Conservation (phyloP, 2,797 vertebrate species). For the Malurus leucopterus region DNA sequence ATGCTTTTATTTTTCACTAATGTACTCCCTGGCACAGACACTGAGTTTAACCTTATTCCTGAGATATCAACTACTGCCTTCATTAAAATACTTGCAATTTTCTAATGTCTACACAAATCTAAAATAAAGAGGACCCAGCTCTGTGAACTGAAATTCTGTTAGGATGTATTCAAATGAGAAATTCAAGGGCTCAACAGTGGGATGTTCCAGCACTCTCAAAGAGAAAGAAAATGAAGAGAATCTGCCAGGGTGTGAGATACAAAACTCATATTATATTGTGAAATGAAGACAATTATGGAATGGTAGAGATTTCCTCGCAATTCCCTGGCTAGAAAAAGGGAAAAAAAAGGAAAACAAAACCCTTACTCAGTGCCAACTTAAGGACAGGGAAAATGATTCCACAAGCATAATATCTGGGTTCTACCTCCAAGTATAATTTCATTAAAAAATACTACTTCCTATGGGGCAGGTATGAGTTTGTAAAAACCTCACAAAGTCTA, state of each 20-base stretch:
- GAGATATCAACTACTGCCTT: slow-evolving; percentile 26
- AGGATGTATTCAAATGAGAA: background rate
- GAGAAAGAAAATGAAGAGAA: slow-evolving; percentile 5
- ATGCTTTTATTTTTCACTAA: slow-evolving; percentile 71
- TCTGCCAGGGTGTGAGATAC: background rate
- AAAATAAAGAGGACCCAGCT: slow-evolving; percentile 9
- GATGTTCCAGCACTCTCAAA: background rate
- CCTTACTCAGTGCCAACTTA: background rate
- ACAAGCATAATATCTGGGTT: background rate
- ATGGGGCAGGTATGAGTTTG: background rate
- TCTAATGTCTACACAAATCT: slow-evolving; percentile 28
- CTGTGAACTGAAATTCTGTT: slow-evolving; percentile 37
- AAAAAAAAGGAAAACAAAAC: background rate
- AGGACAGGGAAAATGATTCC: background rate
- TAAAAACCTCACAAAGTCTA: background rate
- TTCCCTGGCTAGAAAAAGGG: background rate
- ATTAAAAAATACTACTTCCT: background rate
- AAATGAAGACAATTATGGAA: slow-evolving; percentile 22
- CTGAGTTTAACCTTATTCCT: slow-evolving; percentile 48
- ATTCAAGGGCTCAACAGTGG: background rate
- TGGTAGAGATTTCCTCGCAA: slow-evolving; percentile 12
- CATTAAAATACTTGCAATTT: slow-evolving; percentile 64
- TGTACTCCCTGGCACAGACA: slow-evolving; percentile 63
- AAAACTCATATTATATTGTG: slow-evolving; percentile 2
- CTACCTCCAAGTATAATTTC: background rate